Base-by-base conservation (phyloP, 2,797 vertebrate genomes). In the Leucoraja ocellata region DNA sequence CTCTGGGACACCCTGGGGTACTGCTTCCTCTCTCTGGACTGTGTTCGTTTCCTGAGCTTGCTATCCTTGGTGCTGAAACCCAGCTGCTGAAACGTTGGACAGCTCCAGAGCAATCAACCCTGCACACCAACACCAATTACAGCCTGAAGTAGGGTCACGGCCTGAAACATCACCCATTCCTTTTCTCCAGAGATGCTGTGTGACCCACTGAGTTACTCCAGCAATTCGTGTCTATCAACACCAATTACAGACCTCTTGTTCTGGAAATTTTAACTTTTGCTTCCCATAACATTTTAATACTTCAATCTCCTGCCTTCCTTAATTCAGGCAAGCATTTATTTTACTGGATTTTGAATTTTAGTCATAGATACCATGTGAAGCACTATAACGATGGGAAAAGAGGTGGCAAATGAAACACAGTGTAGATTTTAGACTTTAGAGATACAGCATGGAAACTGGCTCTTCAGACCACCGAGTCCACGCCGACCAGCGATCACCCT, bases 61-160 rank as follows among this genome's bases (percentile, higher is more conserved):
- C 81, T 83, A 54, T 83, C 81, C 81, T 58, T 58, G 81, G 81
- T 83, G 9, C 81, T 83, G 81, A 83, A 58, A 28, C 23, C 21
- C 23, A 11, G 10, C 10, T 13, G n/a, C 0, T 32, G 77, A 16
- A 78, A 32, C 77, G 28, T 36, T 32, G 81, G 46, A 83, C 81
- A 83, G 81, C 13, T 28, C 46, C 39, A 25, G 9, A 46, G 21
- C 9, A 25, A 23, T 54, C 25, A 61, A 8, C 25, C 46, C 8
- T 25, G 79, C 36, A 54, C 80, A 10, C 39, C 28, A 28, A 83
- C 28, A 23, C 18, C 71, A 73, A 6, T 73, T 73, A 73, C 71
- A 46, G 46, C 46, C 46, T 46, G 46, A 46, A 46, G 46, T 46
- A 46, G 46, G 46, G 46, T 4, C 46, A 3, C 46, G 46, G 46